A percentile compares a stretch with the other conserved stretches of the same genome.
Conservation (phyloP, 2,888 invertebrate species). For the Acleris holmiana region DNA sequence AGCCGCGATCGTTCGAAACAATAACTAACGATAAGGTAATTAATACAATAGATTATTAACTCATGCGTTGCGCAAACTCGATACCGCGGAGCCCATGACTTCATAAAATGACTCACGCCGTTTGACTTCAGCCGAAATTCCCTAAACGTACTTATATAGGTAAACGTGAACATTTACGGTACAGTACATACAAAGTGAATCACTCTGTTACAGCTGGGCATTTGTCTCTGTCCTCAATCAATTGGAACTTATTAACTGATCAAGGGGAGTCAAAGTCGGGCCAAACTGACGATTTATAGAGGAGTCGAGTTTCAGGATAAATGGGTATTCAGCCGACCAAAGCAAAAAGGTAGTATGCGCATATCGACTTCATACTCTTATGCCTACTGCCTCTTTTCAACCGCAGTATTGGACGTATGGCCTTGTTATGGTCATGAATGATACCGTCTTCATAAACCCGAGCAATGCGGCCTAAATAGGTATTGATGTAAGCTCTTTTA, state of each 20-base stretch:
- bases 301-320: conserved; percentile 36
- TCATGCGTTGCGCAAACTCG: conserved; percentile 50
- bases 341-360: too few species aligned
- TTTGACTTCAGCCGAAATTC: conserved; percentile 51
- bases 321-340: conserved; percentile 8
- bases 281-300: conserved; percentile 58
- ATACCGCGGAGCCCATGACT: conserved; percentile 53
- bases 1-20: conserved; percentile 47
- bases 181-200: conserved; percentile 50
- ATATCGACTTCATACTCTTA: too few species aligned
- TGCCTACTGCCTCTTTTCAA: too few species aligned
- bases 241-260: conserved; percentile 69
- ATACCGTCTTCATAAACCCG: conserved; percentile 9
- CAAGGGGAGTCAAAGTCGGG: conserved; percentile 55
- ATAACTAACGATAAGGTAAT: conserved; percentile 51
- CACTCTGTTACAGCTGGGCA: conserved; percentile 48
- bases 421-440: conserved; percentile 15
- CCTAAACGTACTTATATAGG: conserved; percentile 44
- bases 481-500: conserved; percentile 15
- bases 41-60: conserved; percentile 48
- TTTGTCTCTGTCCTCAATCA: conserved; percentile 49
- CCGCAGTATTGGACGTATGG: conserved; percentile 14
- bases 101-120: conserved; percentile 58
- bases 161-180: conserved; percentile 58
- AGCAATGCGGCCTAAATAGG: conserved; percentile 11